phyloP scores from a whole-genome alignment of 1,140 invertebrate species.

The Drosophila insularis region DNA sequence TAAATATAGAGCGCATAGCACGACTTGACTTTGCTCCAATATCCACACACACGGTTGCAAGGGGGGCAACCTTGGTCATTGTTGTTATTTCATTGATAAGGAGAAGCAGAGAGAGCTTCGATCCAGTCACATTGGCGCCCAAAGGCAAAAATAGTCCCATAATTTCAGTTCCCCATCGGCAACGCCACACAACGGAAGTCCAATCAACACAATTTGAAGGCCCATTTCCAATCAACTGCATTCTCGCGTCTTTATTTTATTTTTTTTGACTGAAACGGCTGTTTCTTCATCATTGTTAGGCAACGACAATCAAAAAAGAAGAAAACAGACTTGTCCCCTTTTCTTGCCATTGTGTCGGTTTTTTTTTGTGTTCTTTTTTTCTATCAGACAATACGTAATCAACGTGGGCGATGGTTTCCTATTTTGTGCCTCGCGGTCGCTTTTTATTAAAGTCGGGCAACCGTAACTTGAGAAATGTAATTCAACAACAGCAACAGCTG shows the following conservation, averaged over 20 bases:
- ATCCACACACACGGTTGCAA: background rate
- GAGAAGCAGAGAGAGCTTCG: background rate
- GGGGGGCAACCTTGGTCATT: conserved; percentile 38
- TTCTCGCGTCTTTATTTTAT: conserved; percentile 18
- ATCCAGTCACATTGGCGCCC: conserved; percentile 23
- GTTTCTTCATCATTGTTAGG: conserved; percentile 21
- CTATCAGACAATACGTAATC: conserved; percentile 48
- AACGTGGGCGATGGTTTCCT: conserved; percentile 67
- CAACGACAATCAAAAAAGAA: conserved; percentile 6
- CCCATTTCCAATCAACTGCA: conserved; percentile 15
- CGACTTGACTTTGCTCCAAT: conserved; percentile 2
- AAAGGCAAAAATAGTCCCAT: conserved; percentile 22
- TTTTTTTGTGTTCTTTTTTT: background rate
- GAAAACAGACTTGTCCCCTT: conserved; percentile 5
- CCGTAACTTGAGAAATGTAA: conserved; percentile 66
- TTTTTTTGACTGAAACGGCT: conserved; percentile 30
- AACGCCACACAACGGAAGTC: conserved; percentile 39
- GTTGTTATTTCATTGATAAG: conserved; percentile 13
- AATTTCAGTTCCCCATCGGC: conserved; percentile 38
- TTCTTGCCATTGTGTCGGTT: conserved; percentile 8
- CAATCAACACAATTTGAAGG: conserved; percentile 7
- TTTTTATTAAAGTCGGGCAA: conserved; percentile 74
- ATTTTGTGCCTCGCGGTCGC: conserved; percentile 76
- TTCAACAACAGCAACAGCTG: conserved; percentile 64
- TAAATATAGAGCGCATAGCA: conserved; percentile 18